A percentile compares a stretch with the other conserved stretches of the same genome.
Evolutionary conservation across 2,113 vertebrate species (phyloP).

Genomic region (Nestor notabilis): DNA sequence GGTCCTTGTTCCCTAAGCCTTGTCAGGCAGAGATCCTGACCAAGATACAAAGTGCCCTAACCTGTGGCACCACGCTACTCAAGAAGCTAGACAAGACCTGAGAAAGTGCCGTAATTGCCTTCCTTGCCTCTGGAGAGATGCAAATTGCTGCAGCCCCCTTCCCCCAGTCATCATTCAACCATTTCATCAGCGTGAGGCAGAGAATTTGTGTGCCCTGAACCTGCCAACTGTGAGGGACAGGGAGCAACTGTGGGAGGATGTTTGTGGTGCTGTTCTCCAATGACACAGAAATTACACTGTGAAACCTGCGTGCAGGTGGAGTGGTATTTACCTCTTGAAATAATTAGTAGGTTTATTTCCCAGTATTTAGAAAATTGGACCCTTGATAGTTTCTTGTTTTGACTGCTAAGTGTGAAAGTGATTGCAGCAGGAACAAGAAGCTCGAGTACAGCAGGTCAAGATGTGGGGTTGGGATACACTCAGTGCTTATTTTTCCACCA

Average conservation of each 20-base stretch:
- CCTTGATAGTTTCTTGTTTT: conserved; percentile 71
- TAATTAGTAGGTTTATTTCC: conserved; percentile 69
- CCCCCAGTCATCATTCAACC: neutral
- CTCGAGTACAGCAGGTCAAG: neutral
- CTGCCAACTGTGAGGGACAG: neutral
- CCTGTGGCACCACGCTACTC: neutral
- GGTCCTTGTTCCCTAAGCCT: neutral
- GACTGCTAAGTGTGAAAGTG: conserved; percentile 45
- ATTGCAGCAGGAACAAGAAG: conserved; percentile 35
- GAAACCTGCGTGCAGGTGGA: conserved; percentile 35
- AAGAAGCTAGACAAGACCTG: neutral
- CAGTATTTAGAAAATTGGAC: conserved; percentile 72
- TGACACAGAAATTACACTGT: conserved; percentile 50
- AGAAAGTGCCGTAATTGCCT: neutral
- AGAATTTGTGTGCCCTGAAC: neutral
- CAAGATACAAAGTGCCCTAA: neutral
- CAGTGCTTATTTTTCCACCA: neutral
- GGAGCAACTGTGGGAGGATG: neutral
- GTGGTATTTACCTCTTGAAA: conserved; percentile 64
- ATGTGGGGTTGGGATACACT: neutral
- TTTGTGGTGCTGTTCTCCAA: conserved; percentile 47
- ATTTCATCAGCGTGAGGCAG: neutral
- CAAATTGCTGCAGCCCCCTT: neutral
- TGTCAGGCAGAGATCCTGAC: neutral
- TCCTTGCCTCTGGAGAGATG: neutral